Evolutionary conservation across 2,797 vertebrate species (phyloP).

Genomic region (Sparidentex hasta): DNA sequence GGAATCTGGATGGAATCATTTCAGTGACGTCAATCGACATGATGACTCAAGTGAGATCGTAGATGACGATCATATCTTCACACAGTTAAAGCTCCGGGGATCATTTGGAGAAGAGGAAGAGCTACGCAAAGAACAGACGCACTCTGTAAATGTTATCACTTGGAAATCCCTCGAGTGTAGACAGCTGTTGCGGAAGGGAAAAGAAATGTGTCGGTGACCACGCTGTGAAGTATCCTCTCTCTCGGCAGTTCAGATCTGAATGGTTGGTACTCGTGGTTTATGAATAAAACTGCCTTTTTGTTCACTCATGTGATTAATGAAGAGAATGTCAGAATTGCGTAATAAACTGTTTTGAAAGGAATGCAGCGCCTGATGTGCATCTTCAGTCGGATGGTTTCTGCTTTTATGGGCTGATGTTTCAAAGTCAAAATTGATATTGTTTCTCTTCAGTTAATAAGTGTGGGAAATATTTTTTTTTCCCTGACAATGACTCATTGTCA

Average conservation of each 20-base stretch:
- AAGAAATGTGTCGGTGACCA: background rate
- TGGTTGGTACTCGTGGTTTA: too few species aligned
- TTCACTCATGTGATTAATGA: conserved; percentile 21
- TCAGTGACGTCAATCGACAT: conserved; percentile 36
- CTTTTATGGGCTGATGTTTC: background rate
- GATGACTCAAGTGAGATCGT: background rate
- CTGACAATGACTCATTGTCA: too few species aligned
- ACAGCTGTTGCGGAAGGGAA: background rate
- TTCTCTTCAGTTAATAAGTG: background rate
- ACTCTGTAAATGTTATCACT: conserved; percentile 13
- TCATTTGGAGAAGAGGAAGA: conserved; percentile 7
- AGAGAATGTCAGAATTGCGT: conserved; percentile 7
- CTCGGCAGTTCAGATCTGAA: background rate
- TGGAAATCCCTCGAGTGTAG: background rate
- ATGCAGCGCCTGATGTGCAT: background rate
- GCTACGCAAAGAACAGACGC: conserved; percentile 1
- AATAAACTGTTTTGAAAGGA: conserved; percentile 13
- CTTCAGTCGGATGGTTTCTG: background rate
- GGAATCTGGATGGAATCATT: conserved; percentile 37
- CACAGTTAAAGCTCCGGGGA: background rate
- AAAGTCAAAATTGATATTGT: too few species aligned
- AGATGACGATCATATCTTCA: conserved; percentile 27
- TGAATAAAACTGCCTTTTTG: conserved; percentile 3
- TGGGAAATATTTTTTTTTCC: too few species aligned
- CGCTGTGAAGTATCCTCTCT: background rate